Conservation (phyloP, 2,113 vertebrate species). For the Crotalus tigris region DNA sequence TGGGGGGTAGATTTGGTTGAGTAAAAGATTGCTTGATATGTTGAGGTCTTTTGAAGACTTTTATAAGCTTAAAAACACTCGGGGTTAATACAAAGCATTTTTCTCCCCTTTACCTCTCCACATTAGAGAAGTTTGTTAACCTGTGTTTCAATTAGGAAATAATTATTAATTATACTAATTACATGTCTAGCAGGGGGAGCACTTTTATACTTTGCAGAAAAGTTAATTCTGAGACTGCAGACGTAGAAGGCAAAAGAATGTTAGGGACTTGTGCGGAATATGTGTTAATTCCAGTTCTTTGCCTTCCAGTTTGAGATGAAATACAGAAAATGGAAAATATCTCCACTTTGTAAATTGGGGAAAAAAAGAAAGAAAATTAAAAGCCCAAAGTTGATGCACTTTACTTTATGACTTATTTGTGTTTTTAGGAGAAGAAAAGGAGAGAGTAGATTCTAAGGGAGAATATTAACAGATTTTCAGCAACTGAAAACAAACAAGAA, state of each 20-base stretch:
- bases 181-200: constrained; percentile 58
- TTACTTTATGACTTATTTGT: not conserved
- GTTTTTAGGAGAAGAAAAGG: not conserved
- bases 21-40: constrained; percentile 84
- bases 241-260: constrained; percentile 45
- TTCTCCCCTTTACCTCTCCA: constrained; percentile 64
- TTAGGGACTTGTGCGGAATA: not conserved
- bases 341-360: not conserved
- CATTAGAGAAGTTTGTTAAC: constrained; percentile 76
- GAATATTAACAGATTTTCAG: not conserved
- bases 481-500: not conserved
- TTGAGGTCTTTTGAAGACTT: constrained; percentile 81
- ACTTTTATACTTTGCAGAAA: constrained; percentile 44
- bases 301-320: constrained; percentile 24
- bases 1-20: constrained; percentile 80
- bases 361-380: not conserved
- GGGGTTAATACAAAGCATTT: constrained; percentile 74
- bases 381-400: not conserved
- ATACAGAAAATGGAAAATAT: not conserved
- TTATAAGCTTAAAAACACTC: constrained; percentile 80
- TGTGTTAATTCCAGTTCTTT: constrained; percentile 21
- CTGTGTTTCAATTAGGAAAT: constrained; percentile 73
- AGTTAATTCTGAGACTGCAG: constrained; percentile 55
- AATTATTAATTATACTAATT: constrained; percentile 79
- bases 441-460: not conserved